Evolutionary conservation across 2,113 vertebrate genomes (phyloP), one percentile per base, ranked within the genome.

Genomic region (Catharus bicknelli): DNA sequence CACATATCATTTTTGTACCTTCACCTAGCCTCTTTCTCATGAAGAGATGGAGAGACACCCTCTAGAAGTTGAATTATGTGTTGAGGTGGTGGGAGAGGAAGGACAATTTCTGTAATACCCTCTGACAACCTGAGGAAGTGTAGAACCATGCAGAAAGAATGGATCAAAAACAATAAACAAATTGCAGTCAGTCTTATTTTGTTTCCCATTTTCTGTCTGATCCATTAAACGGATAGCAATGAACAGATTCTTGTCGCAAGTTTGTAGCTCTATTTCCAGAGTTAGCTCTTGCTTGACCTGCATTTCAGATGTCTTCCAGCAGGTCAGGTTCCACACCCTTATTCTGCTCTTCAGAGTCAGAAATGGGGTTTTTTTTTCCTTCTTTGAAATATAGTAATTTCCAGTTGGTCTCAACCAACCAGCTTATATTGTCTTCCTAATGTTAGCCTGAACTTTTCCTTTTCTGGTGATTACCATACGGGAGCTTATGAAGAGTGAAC

Each of bases 1-100:
- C 1, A 9, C 4, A 3, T 48, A 8, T 17, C 0, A 0, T 26
- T 86, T 42, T 20, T 59, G 5, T 57, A 48, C 38, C 7, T 79
- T 57, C 53, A 72, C 2, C 36, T 64, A 18, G 7, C 10, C 8
- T 47, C 38, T 29, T 43, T 30, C 42, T 62, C 13, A 9, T 20
- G 34, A 68, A 30, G 40, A 43, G 40, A 14, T 36, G 32, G 70
- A 23, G 66, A 63, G 69, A 38, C 26, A 23, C 10, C 4, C 7
- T 54, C 53, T 68, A 27, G 18, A 68, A 91, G 50, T 82, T 57
- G 27, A 63, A 64, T 9, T 43, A 20, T n/a, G 8, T 62, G 13
- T 72, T 79, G 36, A 76, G 70, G 26, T 76, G 57, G 6, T 48
- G 32, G 7, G 18, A 13, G 13, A 23, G 9, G 26, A 9, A 8